These are phyloP conservation scores for Prionace glauca DNA, from an alignment of 2,797 vertebrate species.

Conservation along the genomic window DNA sequence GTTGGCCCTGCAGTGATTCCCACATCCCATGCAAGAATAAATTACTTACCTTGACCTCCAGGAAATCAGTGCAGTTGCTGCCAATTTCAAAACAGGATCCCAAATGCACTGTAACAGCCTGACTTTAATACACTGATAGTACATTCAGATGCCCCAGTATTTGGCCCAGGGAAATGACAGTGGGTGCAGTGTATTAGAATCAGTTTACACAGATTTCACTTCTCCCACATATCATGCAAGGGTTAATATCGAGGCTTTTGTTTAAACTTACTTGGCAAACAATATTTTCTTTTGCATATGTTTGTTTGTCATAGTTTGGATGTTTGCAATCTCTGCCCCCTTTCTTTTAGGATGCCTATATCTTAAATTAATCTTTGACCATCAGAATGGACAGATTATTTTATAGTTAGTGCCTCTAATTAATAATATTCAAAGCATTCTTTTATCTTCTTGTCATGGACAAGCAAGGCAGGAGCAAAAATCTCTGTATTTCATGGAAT, in stretches of 20 bases:
- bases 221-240: neutral
- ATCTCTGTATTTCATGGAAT: neutral
- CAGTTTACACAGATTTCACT: neutral
- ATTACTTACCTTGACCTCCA: neutral
- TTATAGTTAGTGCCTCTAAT: neutral
- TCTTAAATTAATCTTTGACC: neutral
- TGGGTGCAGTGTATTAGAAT: neutral
- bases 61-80: neutral
- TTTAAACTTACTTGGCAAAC: neutral
- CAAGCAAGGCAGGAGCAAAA: neutral
- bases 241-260: neutral
- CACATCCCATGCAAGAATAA: neutral
- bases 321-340: neutral
- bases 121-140: neutral
- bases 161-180: neutral
- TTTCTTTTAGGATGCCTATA: neutral
- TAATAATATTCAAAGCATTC: neutral
- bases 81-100: neutral
- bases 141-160: neutral
- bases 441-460: neutral
- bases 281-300: neutral
- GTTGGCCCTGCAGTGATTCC: neutral
- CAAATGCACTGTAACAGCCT: neutral
- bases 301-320: neutral
- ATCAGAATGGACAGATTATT: neutral